Conservation (phyloP, 2,888 invertebrate species). For the Rhimphoctona megacephalus region DNA sequence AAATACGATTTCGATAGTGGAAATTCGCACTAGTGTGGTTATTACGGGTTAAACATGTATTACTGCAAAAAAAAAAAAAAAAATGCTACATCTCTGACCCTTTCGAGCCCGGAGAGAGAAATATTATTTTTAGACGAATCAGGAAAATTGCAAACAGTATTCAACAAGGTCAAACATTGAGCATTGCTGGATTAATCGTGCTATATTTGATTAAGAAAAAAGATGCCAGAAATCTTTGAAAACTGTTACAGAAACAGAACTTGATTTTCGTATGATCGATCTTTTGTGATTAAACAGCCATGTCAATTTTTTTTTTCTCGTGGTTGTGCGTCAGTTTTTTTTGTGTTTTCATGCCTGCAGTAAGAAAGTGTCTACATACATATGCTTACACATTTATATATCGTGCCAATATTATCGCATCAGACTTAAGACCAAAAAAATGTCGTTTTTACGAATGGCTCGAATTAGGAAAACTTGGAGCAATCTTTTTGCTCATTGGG, state of each 20-base stretch:
- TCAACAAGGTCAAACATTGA: not conserved
- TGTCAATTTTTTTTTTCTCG: not conserved
- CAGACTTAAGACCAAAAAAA: not conserved
- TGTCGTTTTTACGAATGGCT: constrained; percentile 13
- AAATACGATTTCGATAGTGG: too few species aligned
- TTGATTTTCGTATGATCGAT: not conserved
- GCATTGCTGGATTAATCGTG: not conserved
- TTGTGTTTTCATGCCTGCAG: not conserved
- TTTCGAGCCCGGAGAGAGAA: not conserved
- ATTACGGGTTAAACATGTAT: too few species aligned
- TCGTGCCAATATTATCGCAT: not conserved
- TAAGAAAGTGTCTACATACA: not conserved
- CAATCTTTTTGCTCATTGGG: constrained; percentile 44
- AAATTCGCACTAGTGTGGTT: too few species aligned
- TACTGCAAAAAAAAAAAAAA: not conserved
- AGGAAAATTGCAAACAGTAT: not conserved
- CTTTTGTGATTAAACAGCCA: not conserved
- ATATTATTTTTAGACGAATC: not conserved
- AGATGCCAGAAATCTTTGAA: not conserved
- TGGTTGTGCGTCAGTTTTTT: not conserved
- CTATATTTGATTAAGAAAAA: not conserved
- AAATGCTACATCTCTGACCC: not conserved
- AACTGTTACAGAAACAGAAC: not conserved
- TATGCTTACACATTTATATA: not conserved
- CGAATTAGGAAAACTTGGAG: constrained; percentile 32